phyloP scores from a whole-genome alignment of 2,113 vertebrate genomes.

The Alethe castanea region DNA sequence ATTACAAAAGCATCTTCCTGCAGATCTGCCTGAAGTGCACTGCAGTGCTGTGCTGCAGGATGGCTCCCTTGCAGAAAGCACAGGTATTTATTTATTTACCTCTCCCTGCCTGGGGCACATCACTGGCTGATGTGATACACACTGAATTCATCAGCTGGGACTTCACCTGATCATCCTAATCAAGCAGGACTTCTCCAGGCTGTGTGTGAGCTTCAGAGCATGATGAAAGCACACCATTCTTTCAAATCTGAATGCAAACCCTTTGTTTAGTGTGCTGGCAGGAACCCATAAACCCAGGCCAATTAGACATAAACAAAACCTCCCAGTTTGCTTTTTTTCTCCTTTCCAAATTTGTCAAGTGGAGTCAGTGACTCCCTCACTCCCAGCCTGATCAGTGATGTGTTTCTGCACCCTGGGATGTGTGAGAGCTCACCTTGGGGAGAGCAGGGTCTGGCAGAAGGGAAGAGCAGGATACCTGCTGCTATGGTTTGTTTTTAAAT shows the following conservation, averaged over 20 bases:
- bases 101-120: rapidly evolving
- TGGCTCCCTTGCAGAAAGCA: slow-evolving; percentile 97
- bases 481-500: neutral
- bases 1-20: slow-evolving; percentile 92
- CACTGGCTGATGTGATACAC: neutral
- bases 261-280: neutral
- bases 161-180: neutral
- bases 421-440: neutral
- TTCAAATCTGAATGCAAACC: neutral
- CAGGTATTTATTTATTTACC: slow-evolving; percentile 80
- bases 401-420: neutral
- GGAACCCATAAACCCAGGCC: neutral
- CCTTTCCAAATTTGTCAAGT: neutral
- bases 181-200: neutral
- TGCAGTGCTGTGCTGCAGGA: slow-evolving; percentile 93
- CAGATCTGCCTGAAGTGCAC: slow-evolving; percentile 95
- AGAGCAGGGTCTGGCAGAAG: neutral
- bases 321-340: neutral
- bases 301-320: neutral
- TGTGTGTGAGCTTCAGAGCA: neutral
- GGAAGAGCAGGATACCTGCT: neutral
- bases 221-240: neutral
- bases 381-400: neutral
- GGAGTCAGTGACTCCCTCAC: neutral
- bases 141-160: neutral